Evolutionary conservation across 2,113 vertebrate genomes (phyloP), one percentile per base, ranked within the genome.

Genomic region (Petrocephalus zakoni): DNA sequence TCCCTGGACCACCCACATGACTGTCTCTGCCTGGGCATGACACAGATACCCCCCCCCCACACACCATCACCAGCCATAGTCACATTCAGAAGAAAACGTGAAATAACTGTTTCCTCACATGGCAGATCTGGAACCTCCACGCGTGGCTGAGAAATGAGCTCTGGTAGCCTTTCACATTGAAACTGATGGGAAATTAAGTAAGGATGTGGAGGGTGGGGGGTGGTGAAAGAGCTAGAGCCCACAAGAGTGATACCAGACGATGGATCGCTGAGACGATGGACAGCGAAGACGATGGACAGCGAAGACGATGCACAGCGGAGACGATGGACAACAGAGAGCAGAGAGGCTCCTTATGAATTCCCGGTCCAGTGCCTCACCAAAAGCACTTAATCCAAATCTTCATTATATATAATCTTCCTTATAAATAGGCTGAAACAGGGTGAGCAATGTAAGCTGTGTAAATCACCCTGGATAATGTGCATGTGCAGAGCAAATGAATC

Each of bases 401-500:
- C 84, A 86, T 52, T 55, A 55, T 42, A 52, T 51, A 86, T 86
- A 56, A 86, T 21, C 51, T 86, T 29, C 25, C 25, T 55, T 86
- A 55, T 86, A 13, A 86, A 86, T 86, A 56, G 52, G 52, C 15
- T 86, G 84, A 56, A 68, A 29, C 29, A 56, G 84, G 15, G 25
- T 86, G 84, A 49, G 22, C 34, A 49, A 22, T 83, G 22, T 49
- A 83, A 83, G 81, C 81, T 49, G 37, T 83, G 81, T 83, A 49
- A 83, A 83, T 49, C 22, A n/a, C 81, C 37, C 46, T 1, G 9
- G 37, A 83, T 83, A 82, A 82, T 22, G 42, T 55, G 51, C 51
- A 34, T 10, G 5, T 86, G 29, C 84, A 53, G 56, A 34, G 46
- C 81, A 83, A n/a, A 86, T 86, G 84, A 86, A 86, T 86, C 52